These are phyloP conservation scores for Pseudoatta argentina DNA, from an alignment of 1,140 invertebrate genomes.

Conservation along the genomic window DNA sequence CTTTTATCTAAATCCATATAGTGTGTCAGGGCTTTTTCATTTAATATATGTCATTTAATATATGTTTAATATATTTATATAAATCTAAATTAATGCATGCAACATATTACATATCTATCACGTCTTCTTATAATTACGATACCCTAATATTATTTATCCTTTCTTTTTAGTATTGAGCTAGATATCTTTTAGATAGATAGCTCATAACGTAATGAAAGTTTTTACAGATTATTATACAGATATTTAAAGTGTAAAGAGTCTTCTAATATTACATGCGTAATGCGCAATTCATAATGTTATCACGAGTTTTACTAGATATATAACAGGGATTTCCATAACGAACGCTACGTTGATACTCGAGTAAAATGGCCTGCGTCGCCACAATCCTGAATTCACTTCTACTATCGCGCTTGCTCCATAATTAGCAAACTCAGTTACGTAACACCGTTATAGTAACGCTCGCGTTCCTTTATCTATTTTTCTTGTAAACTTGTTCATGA, in stretches of 20 bases:
- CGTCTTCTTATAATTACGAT: not conserved
- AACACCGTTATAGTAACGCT: slow-evolving; percentile 59
- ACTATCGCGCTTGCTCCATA: slow-evolving; percentile 72
- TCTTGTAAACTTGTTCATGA: slow-evolving; percentile 55
- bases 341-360: slow-evolving; percentile 67
- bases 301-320: slow-evolving; percentile 73
- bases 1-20: slow-evolving; percentile 17
- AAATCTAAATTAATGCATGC: slow-evolving; percentile 24
- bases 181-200: slow-evolving; percentile 32
- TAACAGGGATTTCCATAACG: slow-evolving; percentile 72
- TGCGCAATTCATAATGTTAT: slow-evolving; percentile 66
- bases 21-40: not conserved
- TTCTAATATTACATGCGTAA: slow-evolving; percentile 59
- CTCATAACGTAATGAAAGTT: slow-evolving; percentile 26
- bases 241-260: slow-evolving; percentile 58
- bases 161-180: not conserved
- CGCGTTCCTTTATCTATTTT: slow-evolving; percentile 43
- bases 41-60: slow-evolving; percentile 27
- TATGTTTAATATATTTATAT: slow-evolving; percentile 1
- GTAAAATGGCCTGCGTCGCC: slow-evolving; percentile 71
- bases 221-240: slow-evolving; percentile 44
- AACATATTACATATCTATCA: slow-evolving; percentile 7
- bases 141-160: not conserved
- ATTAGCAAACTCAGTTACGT: slow-evolving; percentile 76
- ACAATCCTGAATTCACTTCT: slow-evolving; percentile 71